Base-by-base conservation (phyloP, 2,797 vertebrate species). In the Sebastolobus altivelis region DNA sequence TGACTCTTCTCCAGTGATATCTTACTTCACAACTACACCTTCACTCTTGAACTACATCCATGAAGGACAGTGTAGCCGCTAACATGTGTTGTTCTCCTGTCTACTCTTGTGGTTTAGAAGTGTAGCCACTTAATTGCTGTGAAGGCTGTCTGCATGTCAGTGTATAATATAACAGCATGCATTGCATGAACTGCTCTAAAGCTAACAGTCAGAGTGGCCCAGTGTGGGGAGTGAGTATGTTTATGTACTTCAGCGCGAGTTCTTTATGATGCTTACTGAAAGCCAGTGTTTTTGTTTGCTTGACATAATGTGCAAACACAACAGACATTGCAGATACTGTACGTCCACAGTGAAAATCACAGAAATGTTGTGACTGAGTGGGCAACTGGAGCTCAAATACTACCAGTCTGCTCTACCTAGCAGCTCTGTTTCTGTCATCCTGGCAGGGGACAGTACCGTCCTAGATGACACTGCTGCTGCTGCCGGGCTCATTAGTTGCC, bases 241-340 rank as follows among this genome's bases (percentile, higher is more conserved):
- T 27, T 9, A 37, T 37, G n/a, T 60, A 29, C n/a, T 46, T 58
- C 13, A 63, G 5, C 33, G 1, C 14, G 18, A 43, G 25, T 0
- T 40, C 37, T 18, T 58, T 37, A 27, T 52, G 11, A 52, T 37
- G 18, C 18, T 12, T 16, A 14, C 11, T 49, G 10, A 12, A 6
- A 56, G 9, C 6, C n/a, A 27, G 16, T 56, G 46, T 29, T 68
- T 25, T 31, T 73, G n/a, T 11, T 52, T 52, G 35, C 18, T 12
- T 25, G n/a, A 75, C 58, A 37, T 46, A 18, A 67, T 67, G 18
- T 22, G 6, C 68, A 56, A 46, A 78, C 40, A 68, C 56, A 61
- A 12, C n/a, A 43, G 27, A 10, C 20, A 9, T 9, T 35, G 12
- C 2, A 10, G 10, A 27, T n/a, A 33, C 31, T 3, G 37, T 65